These are phyloP conservation scores for Tethea ocularis DNA, from an alignment of 2,888 invertebrate genomes.

Conservation along the genomic window DNA sequence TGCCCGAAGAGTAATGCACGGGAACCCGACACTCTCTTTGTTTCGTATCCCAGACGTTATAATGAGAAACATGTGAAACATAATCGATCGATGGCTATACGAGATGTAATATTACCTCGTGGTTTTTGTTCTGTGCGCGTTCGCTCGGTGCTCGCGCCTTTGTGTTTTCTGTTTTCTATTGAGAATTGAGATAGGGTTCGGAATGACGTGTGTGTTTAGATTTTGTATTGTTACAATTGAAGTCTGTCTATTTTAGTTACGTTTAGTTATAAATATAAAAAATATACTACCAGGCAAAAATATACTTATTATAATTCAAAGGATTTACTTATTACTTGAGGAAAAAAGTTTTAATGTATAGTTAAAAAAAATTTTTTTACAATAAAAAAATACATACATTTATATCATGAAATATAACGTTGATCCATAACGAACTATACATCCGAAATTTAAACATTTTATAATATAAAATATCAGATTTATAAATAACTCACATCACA, in stretches of 20 bases:
- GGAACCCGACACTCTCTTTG: constrained; percentile 74
- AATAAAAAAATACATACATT: no score
- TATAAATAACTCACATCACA: neutral
- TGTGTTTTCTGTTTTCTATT: constrained; percentile 38
- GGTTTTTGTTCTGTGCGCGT: constrained; percentile 51
- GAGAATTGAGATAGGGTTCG: constrained; percentile 41
- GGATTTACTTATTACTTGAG: no score
- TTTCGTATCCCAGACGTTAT: constrained; percentile 76
- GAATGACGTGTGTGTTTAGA: constrained; percentile 44
- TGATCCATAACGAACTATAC: no score
- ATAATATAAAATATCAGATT: neutral
- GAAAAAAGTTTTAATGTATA: no score
- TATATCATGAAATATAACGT: no score
- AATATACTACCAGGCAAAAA: no score
- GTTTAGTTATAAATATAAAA: neutral
- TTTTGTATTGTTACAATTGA: constrained; percentile 23
- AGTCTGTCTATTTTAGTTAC: constrained; percentile 3
- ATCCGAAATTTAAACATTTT: no score
- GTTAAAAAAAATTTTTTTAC: no score
- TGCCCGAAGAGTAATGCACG: constrained; percentile 66
- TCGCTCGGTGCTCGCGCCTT: constrained; percentile 43
- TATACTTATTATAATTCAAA: no score
- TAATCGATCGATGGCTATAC: constrained; percentile 73
- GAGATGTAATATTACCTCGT: constrained; percentile 69
- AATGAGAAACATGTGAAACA: constrained; percentile 80